Conservation (phyloP, 2,888 invertebrate genomes). For the Eulithis prunata region DNA sequence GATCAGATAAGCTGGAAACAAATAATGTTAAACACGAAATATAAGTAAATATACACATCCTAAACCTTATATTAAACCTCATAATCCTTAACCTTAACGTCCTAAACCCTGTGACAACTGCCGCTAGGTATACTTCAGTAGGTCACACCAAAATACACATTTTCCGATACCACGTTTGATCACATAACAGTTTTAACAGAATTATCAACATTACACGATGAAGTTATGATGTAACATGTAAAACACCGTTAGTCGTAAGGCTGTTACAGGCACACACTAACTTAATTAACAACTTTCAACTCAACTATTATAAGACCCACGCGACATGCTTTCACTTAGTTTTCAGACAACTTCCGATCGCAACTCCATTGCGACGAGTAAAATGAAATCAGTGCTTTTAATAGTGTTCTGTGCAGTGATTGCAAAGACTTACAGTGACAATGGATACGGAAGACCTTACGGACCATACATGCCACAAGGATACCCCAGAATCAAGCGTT, state of each 20-base stretch:
- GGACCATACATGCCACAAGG: conserved; percentile 35
- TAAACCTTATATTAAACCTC: too few relatives aligned
- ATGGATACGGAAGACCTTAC: conserved; percentile 44
- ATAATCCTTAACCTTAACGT: too few relatives aligned
- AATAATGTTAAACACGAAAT: too few relatives aligned
- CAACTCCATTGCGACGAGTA: background rate
- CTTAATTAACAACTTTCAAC: conserved; percentile 76
- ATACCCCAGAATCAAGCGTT: conserved; percentile 64
- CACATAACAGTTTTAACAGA: conserved; percentile 30
- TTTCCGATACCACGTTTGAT: conserved; percentile 13
- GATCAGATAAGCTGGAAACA: too few relatives aligned
- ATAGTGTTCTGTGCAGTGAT: conserved; percentile 53
- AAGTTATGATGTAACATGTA: conserved; percentile 44
- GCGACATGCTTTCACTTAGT: conserved; percentile 65
- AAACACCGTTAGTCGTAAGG: conserved; percentile 28
- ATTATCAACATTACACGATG: conserved; percentile 43
- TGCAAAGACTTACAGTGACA: conserved; percentile 51
- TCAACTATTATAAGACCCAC: conserved; percentile 70
- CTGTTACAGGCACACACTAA: conserved; percentile 62
- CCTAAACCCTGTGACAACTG: too few relatives aligned
- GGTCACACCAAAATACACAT: conserved; percentile 25
- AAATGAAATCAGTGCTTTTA: conserved; percentile 39
- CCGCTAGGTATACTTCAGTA: conserved; percentile 5
- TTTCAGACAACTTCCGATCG: conserved; percentile 46
- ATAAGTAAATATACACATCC: too few relatives aligned